Conservation (phyloP, 2,113 vertebrate genomes). For the Meleagris gallopavo region DNA sequence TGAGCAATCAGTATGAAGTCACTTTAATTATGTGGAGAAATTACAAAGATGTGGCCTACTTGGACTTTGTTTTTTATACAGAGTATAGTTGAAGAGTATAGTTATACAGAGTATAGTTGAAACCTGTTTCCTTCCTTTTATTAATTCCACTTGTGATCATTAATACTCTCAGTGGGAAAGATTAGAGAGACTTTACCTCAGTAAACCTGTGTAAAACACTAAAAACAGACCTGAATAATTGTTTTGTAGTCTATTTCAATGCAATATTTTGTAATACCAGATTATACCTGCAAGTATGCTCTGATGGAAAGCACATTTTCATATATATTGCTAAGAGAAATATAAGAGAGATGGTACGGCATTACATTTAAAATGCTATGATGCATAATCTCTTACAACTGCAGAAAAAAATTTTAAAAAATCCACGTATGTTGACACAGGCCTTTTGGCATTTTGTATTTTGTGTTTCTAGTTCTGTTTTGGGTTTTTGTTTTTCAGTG, state of each 20-base stretch:
- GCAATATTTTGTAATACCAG: not conserved
- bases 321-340: not conserved
- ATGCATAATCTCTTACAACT: not conserved
- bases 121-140: not conserved
- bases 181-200: not conserved
- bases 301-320: not conserved
- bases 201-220: not conserved
- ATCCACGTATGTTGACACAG: no score
- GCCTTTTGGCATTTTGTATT: not conserved
- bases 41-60: not conserved
- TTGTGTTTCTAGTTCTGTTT: not conserved
- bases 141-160: not conserved
- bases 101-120: not conserved
- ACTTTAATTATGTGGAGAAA: not conserved
- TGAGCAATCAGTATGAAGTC: not conserved
- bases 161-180: accelerated
- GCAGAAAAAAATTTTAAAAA: not conserved
- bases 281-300: not conserved
- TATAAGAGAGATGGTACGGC: not conserved
- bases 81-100: no score
- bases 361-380: not conserved
- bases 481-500: not conserved
- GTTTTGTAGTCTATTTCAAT: not conserved
- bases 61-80: not conserved
- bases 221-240: not conserved